These are phyloP conservation scores for Apostichopus japonicus DNA, from an alignment of 35 echinoderm and acorn worm genomes.

Conservation along the genomic window DNA sequence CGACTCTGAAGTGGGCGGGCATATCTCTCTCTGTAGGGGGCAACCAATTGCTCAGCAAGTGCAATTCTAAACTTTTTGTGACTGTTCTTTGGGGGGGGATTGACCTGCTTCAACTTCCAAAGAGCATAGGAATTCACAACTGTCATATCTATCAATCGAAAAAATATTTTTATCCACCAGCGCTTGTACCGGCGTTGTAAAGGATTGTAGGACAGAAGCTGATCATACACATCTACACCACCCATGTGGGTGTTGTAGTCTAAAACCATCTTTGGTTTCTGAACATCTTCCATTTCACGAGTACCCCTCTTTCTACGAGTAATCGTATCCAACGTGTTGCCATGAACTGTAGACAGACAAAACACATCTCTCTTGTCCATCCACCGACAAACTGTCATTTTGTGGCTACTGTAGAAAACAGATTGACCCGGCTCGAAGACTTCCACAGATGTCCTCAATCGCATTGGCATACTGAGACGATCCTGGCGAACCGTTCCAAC, in stretches of 20 bases:
- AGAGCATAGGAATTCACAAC: conserved; percentile 17
- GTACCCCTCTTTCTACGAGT: not conserved
- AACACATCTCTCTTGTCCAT: conserved; percentile 48
- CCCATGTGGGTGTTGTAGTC: conserved; percentile 15
- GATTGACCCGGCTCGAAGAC: not conserved
- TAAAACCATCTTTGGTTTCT: not conserved
- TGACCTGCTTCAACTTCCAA: conserved; percentile 28
- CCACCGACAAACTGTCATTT: conserved; percentile 43
- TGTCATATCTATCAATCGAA: conserved; percentile 17
- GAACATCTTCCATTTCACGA: conserved; percentile 6
- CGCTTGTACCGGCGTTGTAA: not conserved
- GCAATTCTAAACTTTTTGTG: not conserved
- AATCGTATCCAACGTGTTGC: conserved; percentile 8
- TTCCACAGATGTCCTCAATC: not conserved
- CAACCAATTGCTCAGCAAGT: not conserved
- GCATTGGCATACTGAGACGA: conserved; percentile 6
- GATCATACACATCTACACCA: conserved; percentile 7
- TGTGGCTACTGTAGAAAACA: conserved; percentile 21
- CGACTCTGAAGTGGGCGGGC: not conserved
- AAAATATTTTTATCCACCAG: not conserved
- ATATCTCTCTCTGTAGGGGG: not conserved
- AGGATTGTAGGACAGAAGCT: conserved; percentile 11
- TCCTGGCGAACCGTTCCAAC: conserved; percentile 42
- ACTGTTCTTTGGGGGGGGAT: not conserved
- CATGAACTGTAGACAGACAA: conserved; percentile 44